Conservation (phyloP, 2,797 vertebrate genomes). For the Pampus argenteus region DNA sequence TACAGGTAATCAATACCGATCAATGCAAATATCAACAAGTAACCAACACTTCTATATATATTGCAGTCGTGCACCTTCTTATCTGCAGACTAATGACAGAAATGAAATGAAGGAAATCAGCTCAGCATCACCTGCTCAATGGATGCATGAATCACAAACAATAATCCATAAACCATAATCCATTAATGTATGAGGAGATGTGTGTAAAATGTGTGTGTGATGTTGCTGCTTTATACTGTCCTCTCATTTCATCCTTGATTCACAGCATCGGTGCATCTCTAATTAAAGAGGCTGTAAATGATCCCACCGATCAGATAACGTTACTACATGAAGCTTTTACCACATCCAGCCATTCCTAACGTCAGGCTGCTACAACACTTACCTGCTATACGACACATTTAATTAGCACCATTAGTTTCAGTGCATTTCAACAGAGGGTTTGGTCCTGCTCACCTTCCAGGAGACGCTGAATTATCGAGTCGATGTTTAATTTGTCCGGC, state of each 20-base stretch:
- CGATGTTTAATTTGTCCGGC: slow-evolving; percentile 91
- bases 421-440: not conserved
- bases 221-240: too few species aligned
- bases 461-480: slow-evolving; percentile 90
- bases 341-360: slow-evolving; percentile 28
- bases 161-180: not conserved
- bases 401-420: not conserved
- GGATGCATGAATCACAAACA: not conserved
- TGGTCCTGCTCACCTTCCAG: slow-evolving; percentile 84
- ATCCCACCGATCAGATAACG: not conserved
- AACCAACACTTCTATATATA: not conserved
- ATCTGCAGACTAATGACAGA: not conserved
- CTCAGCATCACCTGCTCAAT: not conserved
- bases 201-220: not conserved
- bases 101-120: not conserved
- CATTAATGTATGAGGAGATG: not conserved
- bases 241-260: not conserved
- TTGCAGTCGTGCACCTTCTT: not conserved
- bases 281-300: not conserved
- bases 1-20: not conserved
- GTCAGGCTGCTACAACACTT: slow-evolving; percentile 30
- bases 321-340: slow-evolving; percentile 1
- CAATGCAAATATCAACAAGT: not conserved
- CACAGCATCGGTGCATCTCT: not conserved
- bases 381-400: slow-evolving; percentile 9